These are phyloP conservation scores for Graphium colonna DNA, from an alignment of 2,888 invertebrate species.

Conservation along the genomic window DNA sequence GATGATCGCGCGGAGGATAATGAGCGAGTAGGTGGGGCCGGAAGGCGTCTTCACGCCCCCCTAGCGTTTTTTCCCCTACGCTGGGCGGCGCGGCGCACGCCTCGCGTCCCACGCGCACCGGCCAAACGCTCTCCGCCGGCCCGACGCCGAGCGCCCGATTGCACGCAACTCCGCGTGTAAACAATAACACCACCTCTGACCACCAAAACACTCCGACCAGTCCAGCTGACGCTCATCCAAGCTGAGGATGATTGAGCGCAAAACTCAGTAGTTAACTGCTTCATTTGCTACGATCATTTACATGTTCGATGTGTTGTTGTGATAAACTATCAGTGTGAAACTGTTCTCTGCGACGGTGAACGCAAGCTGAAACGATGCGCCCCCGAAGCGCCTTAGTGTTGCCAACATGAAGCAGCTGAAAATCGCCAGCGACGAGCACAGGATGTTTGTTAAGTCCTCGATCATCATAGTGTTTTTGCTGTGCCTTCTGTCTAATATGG, in stretches of 20 bases:
- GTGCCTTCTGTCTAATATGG: constrained; percentile 61
- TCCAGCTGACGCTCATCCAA: background rate
- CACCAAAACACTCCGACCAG: too few relatives aligned
- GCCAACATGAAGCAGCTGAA: constrained; percentile 68
- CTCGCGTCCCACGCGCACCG: constrained; percentile 64
- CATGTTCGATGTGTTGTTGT: background rate
- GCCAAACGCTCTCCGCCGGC: constrained; percentile 38
- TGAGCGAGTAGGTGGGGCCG: constrained; percentile 74
- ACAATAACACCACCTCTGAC: constrained; percentile 9
- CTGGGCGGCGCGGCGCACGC: constrained; percentile 74
- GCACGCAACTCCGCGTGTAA: constrained; percentile 11
- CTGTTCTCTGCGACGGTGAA: constrained; percentile 31
- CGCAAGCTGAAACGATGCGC: constrained; percentile 64
- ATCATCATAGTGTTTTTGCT: constrained; percentile 58
- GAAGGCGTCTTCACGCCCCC: constrained; percentile 61
- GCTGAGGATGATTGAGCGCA: background rate
- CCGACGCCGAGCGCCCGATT: background rate
- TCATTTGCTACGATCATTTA: background rate
- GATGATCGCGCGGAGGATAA: constrained; percentile 74
- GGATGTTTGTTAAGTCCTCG: constrained; percentile 62
- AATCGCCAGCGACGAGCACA: constrained; percentile 51
- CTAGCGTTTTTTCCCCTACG: constrained; percentile 67
- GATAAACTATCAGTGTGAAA: constrained; percentile 5
- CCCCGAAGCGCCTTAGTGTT: constrained; percentile 64
- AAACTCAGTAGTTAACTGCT: background rate